Evolutionary conservation across 1,140 invertebrate species (phyloP).

Genomic region (Drosophila yakuba): DNA sequence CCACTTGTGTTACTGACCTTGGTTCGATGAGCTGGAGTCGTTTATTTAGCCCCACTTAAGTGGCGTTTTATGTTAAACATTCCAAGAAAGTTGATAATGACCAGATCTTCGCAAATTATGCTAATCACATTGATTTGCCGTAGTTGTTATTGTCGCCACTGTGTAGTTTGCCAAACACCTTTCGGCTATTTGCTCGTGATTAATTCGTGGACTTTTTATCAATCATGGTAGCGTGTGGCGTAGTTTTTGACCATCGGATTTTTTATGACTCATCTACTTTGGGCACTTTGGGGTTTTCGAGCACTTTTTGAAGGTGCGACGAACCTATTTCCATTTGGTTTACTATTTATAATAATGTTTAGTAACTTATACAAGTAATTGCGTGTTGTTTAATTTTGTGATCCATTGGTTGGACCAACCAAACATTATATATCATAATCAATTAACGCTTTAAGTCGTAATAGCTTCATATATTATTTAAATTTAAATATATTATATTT

Average conservation of each 20-base stretch:
- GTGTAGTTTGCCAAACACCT: conserved; percentile 65
- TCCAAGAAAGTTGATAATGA: conserved; percentile 77
- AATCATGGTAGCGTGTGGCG: conserved; percentile 41
- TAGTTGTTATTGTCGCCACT: conserved; percentile 15
- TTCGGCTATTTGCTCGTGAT: conserved; percentile 39
- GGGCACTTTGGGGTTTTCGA: conserved; percentile 24
- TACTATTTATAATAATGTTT: not conserved
- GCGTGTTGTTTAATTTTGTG: too few relatives aligned
- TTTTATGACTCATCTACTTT: conserved; percentile 56
- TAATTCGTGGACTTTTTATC: conserved; percentile 54
- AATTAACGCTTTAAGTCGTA: too few relatives aligned
- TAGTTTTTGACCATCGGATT: conserved; percentile 72
- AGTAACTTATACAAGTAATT: too few relatives aligned
- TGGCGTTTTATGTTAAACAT: conserved; percentile 76
- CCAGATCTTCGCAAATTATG: conserved; percentile 62
- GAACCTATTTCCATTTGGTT: conserved; percentile 28
- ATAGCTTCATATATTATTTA: too few relatives aligned
- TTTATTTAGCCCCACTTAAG: conserved; percentile 39
- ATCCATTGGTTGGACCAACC: too few relatives aligned
- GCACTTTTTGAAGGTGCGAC: conserved; percentile 51
- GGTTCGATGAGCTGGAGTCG: conserved; percentile 19
- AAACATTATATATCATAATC: too few relatives aligned
- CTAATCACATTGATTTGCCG: conserved; percentile 57
- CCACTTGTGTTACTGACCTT: conserved; percentile 70
- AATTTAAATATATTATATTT: too few relatives aligned